Base-by-base conservation (phyloP, 2,797 vertebrate species). In the Esox lucius region DNA sequence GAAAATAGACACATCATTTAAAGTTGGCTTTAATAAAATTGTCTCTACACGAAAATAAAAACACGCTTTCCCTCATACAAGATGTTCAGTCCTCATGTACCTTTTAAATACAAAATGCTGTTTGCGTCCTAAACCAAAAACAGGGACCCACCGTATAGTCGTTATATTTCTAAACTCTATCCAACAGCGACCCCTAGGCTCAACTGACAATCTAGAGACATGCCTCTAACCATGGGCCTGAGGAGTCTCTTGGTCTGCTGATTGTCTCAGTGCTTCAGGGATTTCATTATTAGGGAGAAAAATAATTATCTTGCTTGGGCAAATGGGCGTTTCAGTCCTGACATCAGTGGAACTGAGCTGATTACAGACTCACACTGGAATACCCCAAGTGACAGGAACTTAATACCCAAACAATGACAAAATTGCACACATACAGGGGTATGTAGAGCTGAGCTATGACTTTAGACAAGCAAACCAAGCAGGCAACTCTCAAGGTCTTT, bases 11-110 rank as follows among this genome's bases (percentile, higher is more conserved):
- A 74, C 74, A 69, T 87, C 73, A 86, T 89, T 72, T 84, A 81
- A 87, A 89, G 89, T 89, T 68, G 66, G 90, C 81, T 85, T 82
- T 78, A 75, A 81, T 89, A 90, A 91, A 91, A 92, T 76, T 67
- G 78, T 87, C 80, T 79, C 80, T 53, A 82, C 74, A 73, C 71
- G 83, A 84, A 90, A 90, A 90, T 82, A 87, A 92, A 89, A 90
- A 82, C 86, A 82, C 82, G 71, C 71, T 80, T 81, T 81, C 75
- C 85, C 80, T 85, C 84, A 78, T 80, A 78, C 81, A 74, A 71
- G 78, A 79, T 72, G 77, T 77, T 78, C 46, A 80, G 77, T 80
- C 78, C 70, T 67, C 75, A 71, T 66, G 35, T 68, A 74, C 72
- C 68, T 74, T 80, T 53, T 75, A 72, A 28, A 15, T 77, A 78